These are phyloP conservation scores for Lepidostoma basale DNA, from an alignment of 1,140 invertebrate species.

Conservation along the genomic window DNA sequence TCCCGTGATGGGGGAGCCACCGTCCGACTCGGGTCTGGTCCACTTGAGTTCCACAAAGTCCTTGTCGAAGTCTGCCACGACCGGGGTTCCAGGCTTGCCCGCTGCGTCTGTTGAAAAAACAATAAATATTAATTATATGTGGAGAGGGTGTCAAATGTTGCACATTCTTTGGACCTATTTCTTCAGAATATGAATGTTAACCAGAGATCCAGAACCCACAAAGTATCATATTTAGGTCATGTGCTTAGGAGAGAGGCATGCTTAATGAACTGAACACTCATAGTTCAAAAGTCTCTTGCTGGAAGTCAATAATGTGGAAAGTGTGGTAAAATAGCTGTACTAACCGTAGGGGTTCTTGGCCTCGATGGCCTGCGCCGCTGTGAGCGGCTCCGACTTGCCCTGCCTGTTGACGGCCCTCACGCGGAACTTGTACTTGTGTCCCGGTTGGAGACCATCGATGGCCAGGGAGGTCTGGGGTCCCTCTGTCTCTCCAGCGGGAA, in stretches of 20 bases:
- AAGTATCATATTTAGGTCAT: no score
- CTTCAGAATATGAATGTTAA: background rate
- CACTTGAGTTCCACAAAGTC: constrained; percentile 96
- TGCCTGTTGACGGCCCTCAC: constrained; percentile 95
- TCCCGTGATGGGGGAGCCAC: constrained; percentile 87
- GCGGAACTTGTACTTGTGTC: constrained; percentile 95
- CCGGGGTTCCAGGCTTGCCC: constrained; percentile 84
- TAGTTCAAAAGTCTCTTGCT: background rate
- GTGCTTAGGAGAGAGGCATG: no score
- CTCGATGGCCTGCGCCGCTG: constrained; percentile 85
- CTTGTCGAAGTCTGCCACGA: constrained; percentile 89
- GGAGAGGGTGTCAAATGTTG: no score
- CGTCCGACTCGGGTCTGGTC: constrained; percentile 84
- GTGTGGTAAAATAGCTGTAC: background rate
- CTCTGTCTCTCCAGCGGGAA: constrained; percentile 87
- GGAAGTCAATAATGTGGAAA: background rate
- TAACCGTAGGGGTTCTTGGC: constrained; percentile 97
- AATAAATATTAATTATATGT: background rate
- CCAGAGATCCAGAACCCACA: background rate
- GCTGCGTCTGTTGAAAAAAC: constrained; percentile 67
- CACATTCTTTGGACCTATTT: no score
- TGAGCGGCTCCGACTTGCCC: constrained; percentile 93
- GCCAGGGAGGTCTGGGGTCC: constrained; percentile 75
- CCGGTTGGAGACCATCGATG: constrained; percentile 81
- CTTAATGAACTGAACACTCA: background rate